Percentiles rank a stretch among this genome's conserved stretches.
phyloP scores from a whole-genome alignment of 1,140 invertebrate genomes.

The Xylocopa sonorina region DNA sequence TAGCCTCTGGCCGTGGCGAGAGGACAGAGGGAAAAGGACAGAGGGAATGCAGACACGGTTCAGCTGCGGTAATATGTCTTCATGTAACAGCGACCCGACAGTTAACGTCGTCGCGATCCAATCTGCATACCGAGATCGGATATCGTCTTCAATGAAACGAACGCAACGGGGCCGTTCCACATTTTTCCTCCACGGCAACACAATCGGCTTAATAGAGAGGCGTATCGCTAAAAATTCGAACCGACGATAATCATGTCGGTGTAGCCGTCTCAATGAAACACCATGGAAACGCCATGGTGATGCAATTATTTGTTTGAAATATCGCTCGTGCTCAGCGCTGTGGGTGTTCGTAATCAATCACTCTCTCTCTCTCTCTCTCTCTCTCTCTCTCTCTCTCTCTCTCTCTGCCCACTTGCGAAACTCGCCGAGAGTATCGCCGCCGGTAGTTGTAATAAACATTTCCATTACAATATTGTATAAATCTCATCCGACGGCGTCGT shows the following conservation, averaged over 20 bases:
- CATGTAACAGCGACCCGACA: slow-evolving; percentile 60
- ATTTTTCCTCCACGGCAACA: neutral
- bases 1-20: slow-evolving; percentile 38
- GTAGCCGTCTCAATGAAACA: slow-evolving; percentile 22
- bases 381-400: slow-evolving; percentile 24
- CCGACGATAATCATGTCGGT: neutral
- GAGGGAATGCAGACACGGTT: slow-evolving; percentile 55
- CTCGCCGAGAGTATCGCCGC: slow-evolving; percentile 3
- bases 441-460: slow-evolving; percentile 51
- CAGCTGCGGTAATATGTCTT: slow-evolving; percentile 63
- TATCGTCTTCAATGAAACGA: slow-evolving; percentile 45
- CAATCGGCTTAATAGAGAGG: neutral
- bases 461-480: too few relatives aligned
- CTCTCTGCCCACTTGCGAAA: slow-evolving; percentile 33
- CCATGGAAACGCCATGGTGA: neutral
- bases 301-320: slow-evolving; percentile 45
- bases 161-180: slow-evolving; percentile 19
- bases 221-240: too few relatives aligned
- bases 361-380: slow-evolving; percentile 1
- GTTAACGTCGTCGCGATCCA: slow-evolving; percentile 48
- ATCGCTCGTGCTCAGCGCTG: neutral
- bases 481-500: too few relatives aligned
- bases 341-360: slow-evolving; percentile 36
- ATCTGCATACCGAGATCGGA: slow-evolving; percentile 50
- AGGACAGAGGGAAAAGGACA: slow-evolving; percentile 51